These are phyloP conservation scores for Lepus townsendii DNA, from an alignment of 2,797 vertebrate genomes.

Conservation along the genomic window DNA sequence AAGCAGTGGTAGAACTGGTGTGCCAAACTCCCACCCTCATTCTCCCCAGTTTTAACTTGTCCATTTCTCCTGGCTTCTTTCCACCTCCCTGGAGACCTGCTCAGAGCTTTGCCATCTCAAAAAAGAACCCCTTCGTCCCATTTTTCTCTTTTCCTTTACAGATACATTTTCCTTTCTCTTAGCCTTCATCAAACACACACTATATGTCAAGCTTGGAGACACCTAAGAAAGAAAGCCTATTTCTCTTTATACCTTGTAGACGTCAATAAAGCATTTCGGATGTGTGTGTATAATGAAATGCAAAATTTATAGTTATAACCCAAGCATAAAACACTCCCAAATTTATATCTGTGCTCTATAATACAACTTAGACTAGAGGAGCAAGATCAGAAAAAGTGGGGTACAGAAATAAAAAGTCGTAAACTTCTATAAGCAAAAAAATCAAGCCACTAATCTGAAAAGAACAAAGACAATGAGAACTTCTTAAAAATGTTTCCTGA, in stretches of 20 bases:
- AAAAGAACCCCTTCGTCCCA: neutral
- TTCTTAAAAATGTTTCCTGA: neutral
- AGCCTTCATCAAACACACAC: constrained; percentile 1
- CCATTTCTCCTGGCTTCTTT: neutral
- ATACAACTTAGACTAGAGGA: constrained; percentile 37
- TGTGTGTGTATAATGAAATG: neutral
- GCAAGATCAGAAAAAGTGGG: neutral
- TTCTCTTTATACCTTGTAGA: constrained; percentile 19
- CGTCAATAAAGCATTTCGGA: neutral
- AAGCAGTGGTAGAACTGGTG: no score
- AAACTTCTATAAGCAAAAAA: neutral
- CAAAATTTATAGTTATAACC: neutral
- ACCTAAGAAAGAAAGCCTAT: neutral
- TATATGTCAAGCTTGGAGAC: neutral
- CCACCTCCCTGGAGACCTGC: neutral
- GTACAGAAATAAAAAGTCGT: neutral
- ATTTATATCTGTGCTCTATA: neutral
- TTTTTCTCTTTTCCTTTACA: constrained; percentile 9
- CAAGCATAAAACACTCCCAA: neutral
- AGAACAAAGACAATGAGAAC: neutral
- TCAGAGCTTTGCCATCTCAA: neutral
- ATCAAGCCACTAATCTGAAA: neutral
- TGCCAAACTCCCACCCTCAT: neutral
- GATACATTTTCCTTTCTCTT: constrained; percentile 27
- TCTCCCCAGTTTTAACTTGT: neutral